Evolutionary conservation across 2,888 invertebrate genomes (phyloP).

Genomic region (Epistrophe grossulariae): DNA sequence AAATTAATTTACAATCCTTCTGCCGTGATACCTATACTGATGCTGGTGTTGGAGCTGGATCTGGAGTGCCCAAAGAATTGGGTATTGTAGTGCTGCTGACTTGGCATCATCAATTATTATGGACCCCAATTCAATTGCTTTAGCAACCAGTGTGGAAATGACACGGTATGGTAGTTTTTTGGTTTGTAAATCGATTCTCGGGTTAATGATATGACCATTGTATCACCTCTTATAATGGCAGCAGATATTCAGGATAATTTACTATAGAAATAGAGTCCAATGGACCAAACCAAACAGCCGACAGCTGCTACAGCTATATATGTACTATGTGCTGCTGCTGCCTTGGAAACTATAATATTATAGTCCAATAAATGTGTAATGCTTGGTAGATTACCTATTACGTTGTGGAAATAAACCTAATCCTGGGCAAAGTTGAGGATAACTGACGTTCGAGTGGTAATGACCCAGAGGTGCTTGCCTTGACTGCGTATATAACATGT

Average conservation of each 20-base stretch:
- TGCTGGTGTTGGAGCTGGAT: too few relatives aligned
- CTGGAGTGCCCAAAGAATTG: background rate
- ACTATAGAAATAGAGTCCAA: slow-evolving; percentile 34
- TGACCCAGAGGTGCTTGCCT: slow-evolving; percentile 9
- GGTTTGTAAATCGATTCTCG: slow-evolving; percentile 73
- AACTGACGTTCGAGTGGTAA: slow-evolving; percentile 39
- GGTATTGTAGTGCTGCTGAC: slow-evolving; percentile 36
- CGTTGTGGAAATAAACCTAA: slow-evolving; percentile 56
- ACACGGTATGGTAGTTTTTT: slow-evolving; percentile 72
- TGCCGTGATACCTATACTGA: background rate
- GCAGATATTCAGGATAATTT: slow-evolving; percentile 66
- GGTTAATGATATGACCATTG: slow-evolving; percentile 75
- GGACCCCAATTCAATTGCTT: slow-evolving; percentile 68
- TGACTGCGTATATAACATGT: slow-evolving; percentile 7
- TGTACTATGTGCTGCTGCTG: too few relatives aligned
- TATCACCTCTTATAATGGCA: slow-evolving; percentile 71
- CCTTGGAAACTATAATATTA: slow-evolving; percentile 44
- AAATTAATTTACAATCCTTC: slow-evolving; percentile 49
- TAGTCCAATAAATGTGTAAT: slow-evolving; percentile 65
- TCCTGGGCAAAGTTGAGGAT: slow-evolving; percentile 49
- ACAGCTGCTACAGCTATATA: slow-evolving; percentile 5
- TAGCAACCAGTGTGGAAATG: slow-evolving; percentile 72
- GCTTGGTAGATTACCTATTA: slow-evolving; percentile 52
- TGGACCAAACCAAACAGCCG: slow-evolving; percentile 20
- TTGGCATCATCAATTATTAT: slow-evolving; percentile 71